Evolutionary conservation across 1,140 invertebrate species (phyloP).

Genomic region (Zaprionus kolodkinae): DNA sequence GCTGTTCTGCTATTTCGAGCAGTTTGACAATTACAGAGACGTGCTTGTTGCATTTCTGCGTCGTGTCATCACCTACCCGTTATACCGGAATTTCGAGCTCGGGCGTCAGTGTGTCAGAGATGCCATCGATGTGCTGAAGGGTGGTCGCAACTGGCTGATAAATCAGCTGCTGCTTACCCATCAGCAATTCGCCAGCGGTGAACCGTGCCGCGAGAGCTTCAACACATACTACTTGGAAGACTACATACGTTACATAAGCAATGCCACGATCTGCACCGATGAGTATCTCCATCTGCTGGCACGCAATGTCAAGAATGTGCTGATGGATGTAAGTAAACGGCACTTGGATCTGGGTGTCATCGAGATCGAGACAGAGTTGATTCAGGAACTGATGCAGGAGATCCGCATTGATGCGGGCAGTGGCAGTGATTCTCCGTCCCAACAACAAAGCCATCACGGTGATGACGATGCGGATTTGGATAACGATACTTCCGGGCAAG

Average conservation of each 20-base stretch:
- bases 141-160: constrained; percentile 68
- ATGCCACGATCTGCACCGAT: constrained; percentile 49
- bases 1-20: constrained; percentile 73
- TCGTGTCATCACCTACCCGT: constrained; percentile 74
- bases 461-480: constrained; percentile 67
- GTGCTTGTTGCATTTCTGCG: constrained; percentile 74
- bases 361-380: constrained; percentile 76
- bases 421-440: constrained; percentile 51
- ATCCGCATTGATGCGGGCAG: constrained; percentile 61
- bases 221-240: constrained; percentile 74
- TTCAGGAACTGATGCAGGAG: constrained; percentile 76
- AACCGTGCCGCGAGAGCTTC: constrained; percentile 60
- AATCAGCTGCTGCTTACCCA: constrained; percentile 75
- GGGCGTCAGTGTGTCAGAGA: constrained; percentile 68
- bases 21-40: constrained; percentile 69
- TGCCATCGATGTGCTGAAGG: constrained; percentile 74
- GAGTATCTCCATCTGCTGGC: constrained; percentile 68
- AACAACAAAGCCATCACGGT: constrained; percentile 51
- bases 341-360: constrained; percentile 66
- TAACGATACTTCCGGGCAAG: constrained; percentile 65
- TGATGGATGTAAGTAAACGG: constrained; percentile 70
- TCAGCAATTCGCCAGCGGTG: constrained; percentile 60
- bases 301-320: constrained; percentile 77
- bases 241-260: constrained; percentile 73
- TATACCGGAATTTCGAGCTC: constrained; percentile 77